These are phyloP conservation scores for Eubasilissa regina DNA, from an alignment of 1,140 invertebrate species.

Conservation along the genomic window DNA sequence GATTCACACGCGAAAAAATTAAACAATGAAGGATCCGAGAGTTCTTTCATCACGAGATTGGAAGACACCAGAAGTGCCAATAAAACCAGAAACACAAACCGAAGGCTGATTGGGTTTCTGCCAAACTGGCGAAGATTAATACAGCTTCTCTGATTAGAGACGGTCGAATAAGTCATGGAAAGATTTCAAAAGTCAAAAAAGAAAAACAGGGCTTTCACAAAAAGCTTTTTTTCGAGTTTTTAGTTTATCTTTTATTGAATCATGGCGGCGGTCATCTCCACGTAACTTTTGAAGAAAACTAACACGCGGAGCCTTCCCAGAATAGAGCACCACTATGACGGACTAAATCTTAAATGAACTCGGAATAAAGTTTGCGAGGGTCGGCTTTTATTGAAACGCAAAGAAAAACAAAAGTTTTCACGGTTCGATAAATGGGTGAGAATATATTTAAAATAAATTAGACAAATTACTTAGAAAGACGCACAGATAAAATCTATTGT, in stretches of 20 bases:
- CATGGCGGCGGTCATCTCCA: not conserved
- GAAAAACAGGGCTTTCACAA: not conserved
- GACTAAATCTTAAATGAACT: slow-evolving; percentile 5
- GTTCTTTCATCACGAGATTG: slow-evolving; percentile 18
- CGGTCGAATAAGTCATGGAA: not conserved
- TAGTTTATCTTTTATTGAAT: too few relatives aligned
- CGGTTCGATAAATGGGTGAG: not conserved
- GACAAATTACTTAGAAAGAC: too few relatives aligned
- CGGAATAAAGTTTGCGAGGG: not conserved
- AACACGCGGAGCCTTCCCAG: not conserved
- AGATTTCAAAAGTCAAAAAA: not conserved
- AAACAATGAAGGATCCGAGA: slow-evolving; percentile 1
- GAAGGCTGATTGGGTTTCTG: slow-evolving; percentile 12
- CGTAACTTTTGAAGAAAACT: not conserved
- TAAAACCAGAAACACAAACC: not conserved
- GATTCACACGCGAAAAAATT: not conserved
- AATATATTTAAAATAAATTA: too few relatives aligned
- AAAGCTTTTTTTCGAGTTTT: not conserved
- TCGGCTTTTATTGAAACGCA: slow-evolving; percentile 13
- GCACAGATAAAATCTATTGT: too few relatives aligned
- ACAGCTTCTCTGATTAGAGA: not conserved
- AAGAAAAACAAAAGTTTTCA: slow-evolving; percentile 8
- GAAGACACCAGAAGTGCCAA: slow-evolving; percentile 1
- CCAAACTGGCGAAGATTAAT: slow-evolving; percentile 1
- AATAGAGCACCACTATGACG: not conserved